phyloP scores from a whole-genome alignment of 2,113 vertebrate genomes.

The Alethe castanea region DNA sequence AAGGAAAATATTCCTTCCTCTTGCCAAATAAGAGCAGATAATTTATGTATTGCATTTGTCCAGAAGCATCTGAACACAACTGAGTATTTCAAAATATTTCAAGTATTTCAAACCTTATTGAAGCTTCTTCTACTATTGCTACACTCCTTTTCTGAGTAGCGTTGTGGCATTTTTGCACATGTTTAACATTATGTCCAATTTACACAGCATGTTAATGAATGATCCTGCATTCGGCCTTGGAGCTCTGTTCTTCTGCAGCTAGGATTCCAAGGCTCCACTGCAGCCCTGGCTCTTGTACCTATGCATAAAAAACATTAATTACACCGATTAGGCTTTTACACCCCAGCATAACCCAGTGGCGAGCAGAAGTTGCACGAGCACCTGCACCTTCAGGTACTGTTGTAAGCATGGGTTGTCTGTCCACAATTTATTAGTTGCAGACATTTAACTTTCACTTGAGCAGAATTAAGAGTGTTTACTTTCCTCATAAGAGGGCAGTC shows the following conservation, averaged over 20 bases:
- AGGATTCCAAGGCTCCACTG: constrained; percentile 33
- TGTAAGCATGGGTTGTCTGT: constrained; percentile 66
- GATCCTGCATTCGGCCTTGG: not conserved
- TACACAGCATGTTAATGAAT: constrained; percentile 65
- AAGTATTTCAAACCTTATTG: constrained; percentile 48
- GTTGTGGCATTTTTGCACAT: constrained; percentile 40
- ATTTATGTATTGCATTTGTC: constrained; percentile 32
- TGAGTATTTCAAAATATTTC: not conserved
- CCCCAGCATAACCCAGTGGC: not conserved
- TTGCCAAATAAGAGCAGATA: not conserved
- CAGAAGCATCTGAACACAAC: constrained; percentile 28
- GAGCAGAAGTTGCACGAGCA: constrained; percentile 35
- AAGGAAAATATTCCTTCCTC: constrained; percentile 7
- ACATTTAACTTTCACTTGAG: constrained; percentile 78
- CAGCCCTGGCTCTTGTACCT: constrained; percentile 39
- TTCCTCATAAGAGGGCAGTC: constrained; percentile 88
- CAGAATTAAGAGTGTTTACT: constrained; percentile 91
- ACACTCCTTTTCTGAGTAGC: not conserved
- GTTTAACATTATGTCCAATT: constrained; percentile 68
- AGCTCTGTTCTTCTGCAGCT: constrained; percentile 51
- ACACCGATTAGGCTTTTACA: constrained; percentile 63
- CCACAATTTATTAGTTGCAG: constrained; percentile 72
- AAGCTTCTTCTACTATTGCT: not conserved
- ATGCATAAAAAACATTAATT: constrained; percentile 60
- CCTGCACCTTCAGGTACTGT: not conserved